Evolutionary conservation across 92 coral and sea anemone genomes (phyloP), one percentile per base, ranked within the genome.

Genomic region (Blastomussa wellsi): DNA sequence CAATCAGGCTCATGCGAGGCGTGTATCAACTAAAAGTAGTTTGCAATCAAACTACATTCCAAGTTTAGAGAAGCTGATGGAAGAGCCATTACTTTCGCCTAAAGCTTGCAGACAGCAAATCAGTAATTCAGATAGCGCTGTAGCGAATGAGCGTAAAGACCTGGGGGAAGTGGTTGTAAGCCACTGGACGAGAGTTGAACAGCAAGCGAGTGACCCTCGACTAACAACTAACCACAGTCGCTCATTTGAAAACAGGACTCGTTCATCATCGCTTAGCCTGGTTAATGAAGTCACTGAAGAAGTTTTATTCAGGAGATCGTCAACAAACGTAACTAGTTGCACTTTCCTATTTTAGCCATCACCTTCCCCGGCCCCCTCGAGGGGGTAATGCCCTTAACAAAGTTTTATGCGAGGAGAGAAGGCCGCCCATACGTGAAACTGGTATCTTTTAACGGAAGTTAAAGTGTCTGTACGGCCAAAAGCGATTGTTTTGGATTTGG

Each of bases 21-120:
- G 84, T 8, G 77, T 80, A 29, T 70, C 84, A 67, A 80, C 84
- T 16, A 80, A 80, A 32, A 67, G 76, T 17, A 80, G 84, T 33
- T 68, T 80, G 49, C 84, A 80, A 35, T 68, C 84, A 47, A 80
- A 67, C 84, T 80, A 80, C 74, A 48, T 80, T 57, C 84, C 84
- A 20, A 80, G 76, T 42, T 68, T 80, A 48, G 84, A 80, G 32
- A 67, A 47, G 62, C 31, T 80, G 31, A 22, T 69, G 12, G 84
- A 80, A 48, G 84, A 80, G 33, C 84, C 84, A 20, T 68, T 47
- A 36, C 59, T n/a, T 20, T n/a, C 47, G 19, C 42, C 19, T 29
- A 69, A 80, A 47, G 42, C 15, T 66, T 38, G 37, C 31, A 8
- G 26, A 38, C 72, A 28, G 48, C 42, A 48, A 29, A 35, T 20